Evolutionary conservation across 2,113 vertebrate species (phyloP).

Genomic region (Mustelus asterias): DNA sequence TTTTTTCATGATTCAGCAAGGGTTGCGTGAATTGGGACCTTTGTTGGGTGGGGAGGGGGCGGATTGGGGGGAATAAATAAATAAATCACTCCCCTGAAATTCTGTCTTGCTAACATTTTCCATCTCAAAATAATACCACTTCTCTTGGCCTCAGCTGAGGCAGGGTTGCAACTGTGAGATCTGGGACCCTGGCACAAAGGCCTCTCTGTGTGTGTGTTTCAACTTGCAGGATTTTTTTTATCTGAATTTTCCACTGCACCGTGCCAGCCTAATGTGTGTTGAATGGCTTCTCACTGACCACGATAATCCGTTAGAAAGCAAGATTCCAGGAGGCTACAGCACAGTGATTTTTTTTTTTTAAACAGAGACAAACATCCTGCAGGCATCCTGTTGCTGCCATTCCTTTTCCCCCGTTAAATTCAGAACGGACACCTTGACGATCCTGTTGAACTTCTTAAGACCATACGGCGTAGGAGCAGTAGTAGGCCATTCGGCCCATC

Average conservation of each 20-base stretch:
- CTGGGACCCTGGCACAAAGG: slow-evolving; percentile 20
- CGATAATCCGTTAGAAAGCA: not conserved
- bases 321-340: not conserved
- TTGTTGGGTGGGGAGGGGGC: not conserved
- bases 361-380: not conserved
- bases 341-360: not conserved
- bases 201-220: not conserved
- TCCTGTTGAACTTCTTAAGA: not conserved
- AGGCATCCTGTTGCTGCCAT: too few relatives aligned
- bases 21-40: not conserved
- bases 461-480: too few relatives aligned
- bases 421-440: too few relatives aligned
- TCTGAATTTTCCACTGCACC: slow-evolving; percentile 23
- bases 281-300: slow-evolving; percentile 2
- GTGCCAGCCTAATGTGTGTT: slow-evolving; percentile 30
- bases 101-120: slow-evolving; percentile 28
- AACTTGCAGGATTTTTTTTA: slow-evolving; percentile 13
- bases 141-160: not conserved
- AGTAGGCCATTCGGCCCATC: too few relatives aligned
- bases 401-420: too few relatives aligned
- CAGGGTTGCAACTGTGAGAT: slow-evolving; percentile 1
- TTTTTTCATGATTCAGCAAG: not conserved
- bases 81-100: not conserved
- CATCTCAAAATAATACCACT: slow-evolving; percentile 24
- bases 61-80: not conserved